These are phyloP conservation scores for Pionites leucogaster DNA, from an alignment of 2,113 vertebrate genomes.

Conservation along the genomic window DNA sequence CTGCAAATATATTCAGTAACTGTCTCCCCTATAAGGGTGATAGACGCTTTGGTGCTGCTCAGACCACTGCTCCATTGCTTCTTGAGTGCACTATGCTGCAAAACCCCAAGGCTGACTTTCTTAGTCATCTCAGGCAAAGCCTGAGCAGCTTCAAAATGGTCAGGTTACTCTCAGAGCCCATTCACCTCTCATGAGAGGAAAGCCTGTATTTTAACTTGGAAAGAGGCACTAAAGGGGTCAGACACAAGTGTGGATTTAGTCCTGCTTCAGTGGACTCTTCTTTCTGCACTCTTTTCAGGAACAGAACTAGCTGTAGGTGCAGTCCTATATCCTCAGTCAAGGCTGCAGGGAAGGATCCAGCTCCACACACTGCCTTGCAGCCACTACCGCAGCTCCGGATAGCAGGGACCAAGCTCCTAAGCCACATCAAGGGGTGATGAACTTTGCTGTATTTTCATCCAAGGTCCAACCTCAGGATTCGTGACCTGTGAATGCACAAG, in stretches of 20 bases:
- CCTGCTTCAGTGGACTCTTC: neutral
- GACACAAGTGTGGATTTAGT: neutral
- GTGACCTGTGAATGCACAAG: neutral
- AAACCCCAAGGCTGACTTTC: neutral
- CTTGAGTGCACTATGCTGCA: neutral
- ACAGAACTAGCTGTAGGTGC: neutral
- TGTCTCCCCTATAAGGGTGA: neutral
- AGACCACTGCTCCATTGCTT: neutral
- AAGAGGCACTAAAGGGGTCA: neutral
- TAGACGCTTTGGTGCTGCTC: neutral
- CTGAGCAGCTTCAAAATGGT: neutral
- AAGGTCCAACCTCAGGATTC: neutral
- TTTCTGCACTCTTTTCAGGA: neutral
- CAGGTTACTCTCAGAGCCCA: neutral
- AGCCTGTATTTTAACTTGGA: neutral
- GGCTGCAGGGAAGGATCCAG: neutral
- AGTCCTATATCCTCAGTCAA: neutral
- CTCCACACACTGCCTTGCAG: neutral
- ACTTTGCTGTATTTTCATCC: neutral
- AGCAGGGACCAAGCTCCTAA: neutral
- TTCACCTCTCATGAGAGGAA: neutral
- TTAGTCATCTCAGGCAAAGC: neutral
- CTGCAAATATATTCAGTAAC: neutral
- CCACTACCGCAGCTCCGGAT: neutral
- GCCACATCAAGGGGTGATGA: neutral